Percentiles rank a stretch among this genome's conserved stretches.
These are phyloP conservation scores for Salarias fasciatus DNA, from an alignment of 2,797 vertebrate genomes.

Conservation along the genomic window DNA sequence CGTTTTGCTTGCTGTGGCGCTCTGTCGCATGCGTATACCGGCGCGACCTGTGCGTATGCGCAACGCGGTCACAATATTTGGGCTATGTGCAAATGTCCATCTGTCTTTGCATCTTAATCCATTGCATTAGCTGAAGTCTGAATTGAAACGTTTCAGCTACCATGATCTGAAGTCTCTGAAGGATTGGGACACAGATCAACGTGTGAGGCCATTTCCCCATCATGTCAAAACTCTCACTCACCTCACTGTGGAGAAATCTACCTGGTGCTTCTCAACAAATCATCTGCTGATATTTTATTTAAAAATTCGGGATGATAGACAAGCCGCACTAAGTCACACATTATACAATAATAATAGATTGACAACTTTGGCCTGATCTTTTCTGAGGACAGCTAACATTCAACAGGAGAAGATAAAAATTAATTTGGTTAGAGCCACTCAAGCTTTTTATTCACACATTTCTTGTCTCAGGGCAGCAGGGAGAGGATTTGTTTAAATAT, in stretches of 20 bases:
- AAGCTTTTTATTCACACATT: conserved; percentile 66
- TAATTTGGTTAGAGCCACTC: conserved; percentile 69
- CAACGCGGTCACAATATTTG: no score
- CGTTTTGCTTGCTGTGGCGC: no score
- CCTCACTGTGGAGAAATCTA: conserved; percentile 18
- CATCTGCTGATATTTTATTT: conserved; percentile 7
- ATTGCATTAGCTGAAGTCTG: no score
- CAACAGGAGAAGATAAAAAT: conserved; percentile 61
- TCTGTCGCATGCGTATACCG: no score
- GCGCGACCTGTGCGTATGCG: no score
- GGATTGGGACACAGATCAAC: no score
- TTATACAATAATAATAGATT: conserved; percentile 60
- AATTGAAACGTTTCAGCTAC: no score
- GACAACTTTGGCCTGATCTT: conserved; percentile 60
- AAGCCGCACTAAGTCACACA: conserved; percentile 29
- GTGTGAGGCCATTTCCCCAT: no score
- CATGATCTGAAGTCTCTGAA: no score
- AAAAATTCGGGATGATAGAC: conserved; percentile 30
- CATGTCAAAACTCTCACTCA: conserved; percentile 23
- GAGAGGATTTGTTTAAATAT: conserved; percentile 81
- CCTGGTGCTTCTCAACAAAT: conserved; percentile 5
- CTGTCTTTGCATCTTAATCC: no score
- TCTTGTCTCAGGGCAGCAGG: conserved; percentile 63
- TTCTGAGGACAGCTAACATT: conserved; percentile 63
- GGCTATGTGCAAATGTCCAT: no score